These are phyloP conservation scores for Drosophila grimshawi DNA, from an alignment of 1,140 invertebrate genomes.

Conservation along the genomic window DNA sequence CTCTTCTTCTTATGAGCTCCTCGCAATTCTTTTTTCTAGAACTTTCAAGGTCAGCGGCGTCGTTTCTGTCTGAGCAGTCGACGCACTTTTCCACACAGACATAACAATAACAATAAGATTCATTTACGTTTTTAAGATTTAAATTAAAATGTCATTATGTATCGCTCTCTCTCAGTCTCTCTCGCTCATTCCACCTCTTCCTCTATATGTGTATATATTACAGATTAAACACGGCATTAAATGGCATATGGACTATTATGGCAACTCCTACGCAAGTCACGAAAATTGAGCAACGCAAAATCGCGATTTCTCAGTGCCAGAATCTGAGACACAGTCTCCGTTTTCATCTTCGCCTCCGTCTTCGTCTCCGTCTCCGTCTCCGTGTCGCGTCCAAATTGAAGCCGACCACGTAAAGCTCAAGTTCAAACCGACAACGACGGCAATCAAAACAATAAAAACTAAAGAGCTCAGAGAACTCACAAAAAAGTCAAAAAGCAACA, in stretches of 20 bases:
- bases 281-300: conserved; percentile 64
- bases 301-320: conserved; percentile 41
- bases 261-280: conserved; percentile 77
- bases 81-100: conserved; percentile 39
- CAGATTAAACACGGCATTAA: conserved; percentile 76
- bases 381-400: conserved; percentile 40
- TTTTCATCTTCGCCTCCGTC: conserved; percentile 10
- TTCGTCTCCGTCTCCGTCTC: neutral
- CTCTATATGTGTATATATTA: conserved; percentile 57
- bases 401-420: conserved; percentile 56
- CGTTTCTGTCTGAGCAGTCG: conserved; percentile 12
- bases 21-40: conserved; percentile 1
- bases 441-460: conserved; percentile 53
- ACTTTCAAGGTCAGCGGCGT: conserved; percentile 16
- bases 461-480: conserved; percentile 33
- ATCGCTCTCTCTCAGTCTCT: neutral
- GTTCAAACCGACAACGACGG: conserved; percentile 36
- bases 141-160: conserved; percentile 63
- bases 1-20: neutral
- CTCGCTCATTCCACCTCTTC: conserved; percentile 19
- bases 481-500: conserved; percentile 25
- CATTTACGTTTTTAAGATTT: conserved; percentile 59
- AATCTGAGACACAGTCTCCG: conserved; percentile 22
- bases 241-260: conserved; percentile 75
- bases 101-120: conserved; percentile 45